Conservation (phyloP, 2,113 vertebrate genomes). For the Mugil cephalus region DNA sequence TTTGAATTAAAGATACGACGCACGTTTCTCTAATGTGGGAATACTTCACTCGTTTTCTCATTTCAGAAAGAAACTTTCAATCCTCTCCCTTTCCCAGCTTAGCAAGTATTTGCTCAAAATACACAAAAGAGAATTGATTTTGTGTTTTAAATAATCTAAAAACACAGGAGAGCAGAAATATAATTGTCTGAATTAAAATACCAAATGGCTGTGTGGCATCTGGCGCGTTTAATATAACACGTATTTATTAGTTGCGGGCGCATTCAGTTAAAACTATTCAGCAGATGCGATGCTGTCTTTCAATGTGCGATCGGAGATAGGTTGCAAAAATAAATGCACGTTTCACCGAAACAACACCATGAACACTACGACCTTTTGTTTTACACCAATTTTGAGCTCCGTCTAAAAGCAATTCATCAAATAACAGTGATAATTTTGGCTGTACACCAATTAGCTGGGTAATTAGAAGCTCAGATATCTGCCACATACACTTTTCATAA, state of each 20-base stretch:
- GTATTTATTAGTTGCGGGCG: not conserved
- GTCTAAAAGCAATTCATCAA: constrained; percentile 26
- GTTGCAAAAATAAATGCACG: constrained; percentile 11
- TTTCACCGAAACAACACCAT: not conserved
- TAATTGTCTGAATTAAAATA: not conserved
- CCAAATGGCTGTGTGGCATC: not conserved
- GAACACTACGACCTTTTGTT: constrained; percentile 21
- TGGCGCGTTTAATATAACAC: too few relatives aligned
- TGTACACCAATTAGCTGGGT: constrained; percentile 36
- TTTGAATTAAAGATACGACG: not conserved
- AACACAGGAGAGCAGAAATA: not conserved
- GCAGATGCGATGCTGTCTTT: not conserved
- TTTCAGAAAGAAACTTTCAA: not conserved
- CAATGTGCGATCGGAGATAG: not conserved
- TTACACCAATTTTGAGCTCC: constrained; percentile 31
- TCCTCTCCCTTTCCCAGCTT: too few relatives aligned
- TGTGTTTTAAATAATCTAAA: not conserved
- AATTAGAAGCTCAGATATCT: constrained; percentile 49
- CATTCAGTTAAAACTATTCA: not conserved
- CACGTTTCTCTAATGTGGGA: not conserved
- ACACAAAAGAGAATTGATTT: too few relatives aligned
- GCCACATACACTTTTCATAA: constrained; percentile 51
- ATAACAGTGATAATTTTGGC: constrained; percentile 26
- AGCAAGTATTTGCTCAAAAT: too few relatives aligned
- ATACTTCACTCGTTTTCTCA: not conserved